A percentile compares a stretch with the other conserved stretches of the same genome.
Evolutionary conservation across 2,797 vertebrate genomes (phyloP).

Genomic region (Ataeniobius toweri): DNA sequence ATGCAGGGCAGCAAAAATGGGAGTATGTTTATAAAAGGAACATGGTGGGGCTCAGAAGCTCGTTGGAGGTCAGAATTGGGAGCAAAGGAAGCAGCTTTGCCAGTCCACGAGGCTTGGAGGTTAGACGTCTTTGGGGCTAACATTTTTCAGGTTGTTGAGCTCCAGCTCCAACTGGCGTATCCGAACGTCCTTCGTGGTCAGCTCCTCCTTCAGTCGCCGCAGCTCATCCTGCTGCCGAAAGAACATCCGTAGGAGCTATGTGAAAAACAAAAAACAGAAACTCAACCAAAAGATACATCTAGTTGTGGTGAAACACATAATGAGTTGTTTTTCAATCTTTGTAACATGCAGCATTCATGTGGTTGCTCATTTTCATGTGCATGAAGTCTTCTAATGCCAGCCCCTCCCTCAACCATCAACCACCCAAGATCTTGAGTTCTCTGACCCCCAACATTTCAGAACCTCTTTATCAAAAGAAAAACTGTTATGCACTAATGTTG

Average conservation of each 20-base stretch:
- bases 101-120: slow-evolving; percentile 64
- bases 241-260: slow-evolving; percentile 95
- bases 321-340: not conserved
- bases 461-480: not conserved
- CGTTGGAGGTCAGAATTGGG: slow-evolving; percentile 57
- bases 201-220: slow-evolving; percentile 91
- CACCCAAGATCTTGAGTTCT: not conserved
- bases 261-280: slow-evolving; percentile 14
- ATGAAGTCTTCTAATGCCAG: not conserved
- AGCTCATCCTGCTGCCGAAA: slow-evolving; percentile 98
- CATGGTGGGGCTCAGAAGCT: slow-evolving; percentile 54
- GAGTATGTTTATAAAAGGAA: slow-evolving; percentile 54
- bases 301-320: not conserved
- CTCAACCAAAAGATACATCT: not conserved
- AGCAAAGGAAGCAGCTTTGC: slow-evolving; percentile 59
- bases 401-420: not conserved
- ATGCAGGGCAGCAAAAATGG: slow-evolving; percentile 43
- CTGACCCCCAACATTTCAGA: not conserved
- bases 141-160: slow-evolving; percentile 94
- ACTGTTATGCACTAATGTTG: not conserved
- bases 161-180: slow-evolving; percentile 97
- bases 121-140: slow-evolving; percentile 92
- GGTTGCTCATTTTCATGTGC: not conserved
- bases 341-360: not conserved
- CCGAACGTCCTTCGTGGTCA: slow-evolving; percentile 90